Evolutionary conservation across 2,797 vertebrate species (phyloP).

Genomic region (Menidia menidia): DNA sequence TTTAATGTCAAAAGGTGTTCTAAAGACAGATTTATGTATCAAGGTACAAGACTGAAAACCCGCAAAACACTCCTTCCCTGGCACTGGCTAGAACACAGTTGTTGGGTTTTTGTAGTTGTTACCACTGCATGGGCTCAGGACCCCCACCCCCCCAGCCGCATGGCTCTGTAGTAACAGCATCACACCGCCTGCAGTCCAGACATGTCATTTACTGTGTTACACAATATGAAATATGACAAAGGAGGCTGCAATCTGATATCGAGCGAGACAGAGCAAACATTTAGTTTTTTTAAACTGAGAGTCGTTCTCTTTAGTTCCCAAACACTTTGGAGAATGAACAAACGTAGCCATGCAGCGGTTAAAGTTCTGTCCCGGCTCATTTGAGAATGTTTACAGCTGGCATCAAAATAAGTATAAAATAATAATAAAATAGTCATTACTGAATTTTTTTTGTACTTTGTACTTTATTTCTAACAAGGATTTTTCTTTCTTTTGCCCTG

Average conservation of each 20-base stretch:
- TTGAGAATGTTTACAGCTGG: background rate
- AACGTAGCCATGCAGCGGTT: background rate
- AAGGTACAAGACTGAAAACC: too few relatives aligned
- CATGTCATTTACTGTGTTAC: background rate
- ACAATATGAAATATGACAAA: background rate
- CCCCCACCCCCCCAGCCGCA: background rate
- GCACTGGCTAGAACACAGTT: too few relatives aligned
- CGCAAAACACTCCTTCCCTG: too few relatives aligned
- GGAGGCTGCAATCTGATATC: background rate
- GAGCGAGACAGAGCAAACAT: background rate
- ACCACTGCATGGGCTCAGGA: background rate
- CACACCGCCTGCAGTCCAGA: background rate
- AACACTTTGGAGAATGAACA: background rate
- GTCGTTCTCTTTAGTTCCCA: background rate
- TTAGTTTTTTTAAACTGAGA: background rate
- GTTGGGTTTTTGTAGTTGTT: background rate
- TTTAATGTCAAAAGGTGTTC: too few relatives aligned
- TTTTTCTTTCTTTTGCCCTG: too few relatives aligned
- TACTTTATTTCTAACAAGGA: too few relatives aligned
- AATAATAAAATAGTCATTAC: too few relatives aligned
- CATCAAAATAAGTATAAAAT: background rate
- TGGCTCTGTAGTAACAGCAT: background rate
- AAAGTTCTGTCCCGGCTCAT: background rate
- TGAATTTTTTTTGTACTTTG: background rate
- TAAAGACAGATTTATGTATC: too few relatives aligned